A percentile compares a stretch with the other conserved stretches of the same genome.
These are phyloP conservation scores for Martes martes DNA, from an alignment of 2,113 vertebrate genomes.

Conservation along the genomic window DNA sequence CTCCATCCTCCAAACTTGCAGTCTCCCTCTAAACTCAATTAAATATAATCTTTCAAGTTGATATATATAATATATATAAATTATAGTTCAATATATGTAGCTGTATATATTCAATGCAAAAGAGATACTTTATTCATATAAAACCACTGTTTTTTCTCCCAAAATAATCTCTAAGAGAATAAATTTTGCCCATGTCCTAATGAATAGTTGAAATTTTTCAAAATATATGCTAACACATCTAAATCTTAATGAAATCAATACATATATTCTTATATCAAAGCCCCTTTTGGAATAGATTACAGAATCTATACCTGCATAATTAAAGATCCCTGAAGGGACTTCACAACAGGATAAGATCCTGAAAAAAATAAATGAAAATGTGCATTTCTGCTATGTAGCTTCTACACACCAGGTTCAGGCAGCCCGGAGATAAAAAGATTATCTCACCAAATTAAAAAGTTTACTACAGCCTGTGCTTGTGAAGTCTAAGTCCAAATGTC, in stretches of 20 bases:
- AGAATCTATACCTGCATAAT: neutral
- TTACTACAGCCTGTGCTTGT: neutral
- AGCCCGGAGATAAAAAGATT: neutral
- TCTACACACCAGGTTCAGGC: neutral
- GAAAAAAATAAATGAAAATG: neutral
- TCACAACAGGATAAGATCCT: neutral
- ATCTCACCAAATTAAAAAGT: neutral
- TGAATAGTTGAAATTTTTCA: constrained; percentile 11
- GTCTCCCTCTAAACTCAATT: constrained; percentile 45
- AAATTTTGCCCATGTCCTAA: constrained; percentile 59
- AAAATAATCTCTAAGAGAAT: constrained; percentile 38
- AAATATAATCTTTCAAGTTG: constrained; percentile 62
- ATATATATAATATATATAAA: neutral
- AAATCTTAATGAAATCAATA: constrained; percentile 69
- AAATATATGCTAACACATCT: constrained; percentile 24
- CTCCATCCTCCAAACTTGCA: neutral
- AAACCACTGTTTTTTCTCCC: constrained; percentile 49
- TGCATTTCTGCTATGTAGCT: neutral
- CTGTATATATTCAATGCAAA: constrained; percentile 32
- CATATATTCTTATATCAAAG: constrained; percentile 2
- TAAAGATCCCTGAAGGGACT: neutral
- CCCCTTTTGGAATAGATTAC: neutral
- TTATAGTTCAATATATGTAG: neutral
- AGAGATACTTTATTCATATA: constrained; percentile 46
- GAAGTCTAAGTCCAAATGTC: neutral